These are phyloP conservation scores for Tholera decimalis DNA, from an alignment of 2,888 invertebrate species.

Conservation along the genomic window DNA sequence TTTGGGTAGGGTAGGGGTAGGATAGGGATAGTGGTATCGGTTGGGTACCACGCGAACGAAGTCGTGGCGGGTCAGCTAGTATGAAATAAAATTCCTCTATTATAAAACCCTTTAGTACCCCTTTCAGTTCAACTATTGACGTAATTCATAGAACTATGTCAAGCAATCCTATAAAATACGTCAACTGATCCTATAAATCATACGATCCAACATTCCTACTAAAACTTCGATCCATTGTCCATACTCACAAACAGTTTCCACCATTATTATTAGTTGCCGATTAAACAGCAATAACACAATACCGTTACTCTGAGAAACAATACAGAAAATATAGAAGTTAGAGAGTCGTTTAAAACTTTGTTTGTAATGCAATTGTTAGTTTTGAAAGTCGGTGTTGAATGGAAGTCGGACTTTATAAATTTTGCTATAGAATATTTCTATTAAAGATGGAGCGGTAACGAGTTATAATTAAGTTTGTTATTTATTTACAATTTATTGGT, in stretches of 20 bases:
- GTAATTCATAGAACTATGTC: neutral
- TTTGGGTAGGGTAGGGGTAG: too few species aligned
- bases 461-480: slow-evolving; percentile 16
- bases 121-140: neutral
- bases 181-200: slow-evolving; percentile 45
- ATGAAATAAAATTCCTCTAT: slow-evolving; percentile 1
- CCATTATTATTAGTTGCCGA: slow-evolving; percentile 46
- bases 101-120: neutral
- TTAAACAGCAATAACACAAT: slow-evolving; percentile 56
- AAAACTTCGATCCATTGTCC: slow-evolving; percentile 49
- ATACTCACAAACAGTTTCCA: slow-evolving; percentile 17
- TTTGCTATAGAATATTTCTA: slow-evolving; percentile 43
- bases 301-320: slow-evolving; percentile 54
- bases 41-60: too few species aligned
- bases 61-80: too few species aligned
- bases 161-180: too few species aligned
- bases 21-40: too few species aligned
- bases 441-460: slow-evolving; percentile 28
- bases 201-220: slow-evolving; percentile 21
- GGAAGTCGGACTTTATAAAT: slow-evolving; percentile 48
- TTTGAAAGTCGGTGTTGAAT: slow-evolving; percentile 45
- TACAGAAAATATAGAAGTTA: slow-evolving; percentile 59
- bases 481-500: slow-evolving; percentile 29
- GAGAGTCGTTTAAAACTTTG: slow-evolving; percentile 56
- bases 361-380: slow-evolving; percentile 61